These are phyloP conservation scores for Oxygymnocypris stewartii DNA, from an alignment of 2,113 vertebrate species.

Conservation along the genomic window DNA sequence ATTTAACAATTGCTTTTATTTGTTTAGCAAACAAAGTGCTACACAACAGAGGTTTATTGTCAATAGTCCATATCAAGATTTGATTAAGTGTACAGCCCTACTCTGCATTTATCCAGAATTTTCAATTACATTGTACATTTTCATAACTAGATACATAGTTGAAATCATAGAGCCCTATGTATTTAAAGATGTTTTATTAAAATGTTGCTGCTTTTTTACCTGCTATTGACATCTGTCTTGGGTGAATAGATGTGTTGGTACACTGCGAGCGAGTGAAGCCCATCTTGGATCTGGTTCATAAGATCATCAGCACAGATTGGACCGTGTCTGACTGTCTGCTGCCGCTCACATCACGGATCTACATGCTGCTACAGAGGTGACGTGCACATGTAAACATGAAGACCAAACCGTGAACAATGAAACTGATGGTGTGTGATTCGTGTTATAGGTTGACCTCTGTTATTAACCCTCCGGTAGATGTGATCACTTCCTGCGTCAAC, in stretches of 20 bases:
- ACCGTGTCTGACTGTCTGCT: slow-evolving; percentile 92
- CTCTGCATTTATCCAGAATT: neutral
- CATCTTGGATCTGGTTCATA: slow-evolving; percentile 93
- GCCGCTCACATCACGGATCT: slow-evolving; percentile 95
- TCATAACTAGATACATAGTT: neutral
- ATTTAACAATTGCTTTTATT: too few relatives aligned
- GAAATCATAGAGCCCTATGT: neutral
- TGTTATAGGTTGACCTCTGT: slow-evolving; percentile 85
- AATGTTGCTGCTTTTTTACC: neutral
- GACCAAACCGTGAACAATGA: neutral
- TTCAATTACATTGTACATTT: neutral
- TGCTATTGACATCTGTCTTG: neutral
- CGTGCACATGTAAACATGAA: neutral
- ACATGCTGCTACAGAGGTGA: slow-evolving; percentile 96
- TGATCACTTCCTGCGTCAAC: slow-evolving; percentile 95
- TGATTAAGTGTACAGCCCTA: too few relatives aligned
- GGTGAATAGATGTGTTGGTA: slow-evolving; percentile 84
- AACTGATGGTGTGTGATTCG: neutral
- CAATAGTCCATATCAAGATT: too few relatives aligned
- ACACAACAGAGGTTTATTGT: too few relatives aligned
- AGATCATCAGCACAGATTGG: slow-evolving; percentile 93
- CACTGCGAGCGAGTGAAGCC: slow-evolving; percentile 94
- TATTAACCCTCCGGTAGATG: slow-evolving; percentile 90
- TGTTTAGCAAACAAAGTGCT: too few relatives aligned
- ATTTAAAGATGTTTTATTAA: neutral